phyloP scores from a whole-genome alignment of 2,113 vertebrate species.

The Cromileptes altivelis region DNA sequence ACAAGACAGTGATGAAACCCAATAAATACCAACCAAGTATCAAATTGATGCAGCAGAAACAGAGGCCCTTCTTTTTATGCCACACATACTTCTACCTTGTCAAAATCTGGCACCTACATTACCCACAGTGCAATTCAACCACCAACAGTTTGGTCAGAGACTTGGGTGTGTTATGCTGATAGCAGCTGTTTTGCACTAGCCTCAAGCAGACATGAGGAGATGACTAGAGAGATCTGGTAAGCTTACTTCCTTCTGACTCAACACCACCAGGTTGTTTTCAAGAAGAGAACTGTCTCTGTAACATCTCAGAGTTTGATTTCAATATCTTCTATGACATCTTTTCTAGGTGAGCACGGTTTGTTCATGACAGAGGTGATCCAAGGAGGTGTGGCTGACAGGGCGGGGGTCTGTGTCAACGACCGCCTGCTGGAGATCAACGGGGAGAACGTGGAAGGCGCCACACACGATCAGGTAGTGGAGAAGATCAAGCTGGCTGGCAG shows the following conservation, averaged over 20 bases:
- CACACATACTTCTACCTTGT: background rate
- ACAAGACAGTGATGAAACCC: no score
- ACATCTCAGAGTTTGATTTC: background rate
- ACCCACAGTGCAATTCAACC: background rate
- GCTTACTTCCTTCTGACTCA: background rate
- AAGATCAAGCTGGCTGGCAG: slow-evolving; percentile 88
- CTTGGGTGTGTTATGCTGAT: no score
- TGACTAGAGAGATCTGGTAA: no score
- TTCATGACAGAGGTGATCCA: slow-evolving; percentile 87
- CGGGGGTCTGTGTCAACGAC: slow-evolving; percentile 88
- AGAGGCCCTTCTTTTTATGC: background rate
- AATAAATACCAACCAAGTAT: no score
- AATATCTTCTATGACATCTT: background rate
- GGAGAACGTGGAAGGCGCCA: slow-evolving; percentile 86
- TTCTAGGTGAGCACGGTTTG: slow-evolving; percentile 86
- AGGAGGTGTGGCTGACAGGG: slow-evolving; percentile 87
- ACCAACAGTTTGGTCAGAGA: background rate
- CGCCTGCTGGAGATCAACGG: slow-evolving; percentile 93
- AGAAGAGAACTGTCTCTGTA: background rate
- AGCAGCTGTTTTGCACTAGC: no score
- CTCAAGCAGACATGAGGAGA: no score
- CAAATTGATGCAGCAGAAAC: background rate
- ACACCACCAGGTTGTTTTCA: background rate
- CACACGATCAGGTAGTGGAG: slow-evolving; percentile 87
- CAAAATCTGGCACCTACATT: background rate